Evolutionary conservation across 2,113 vertebrate genomes (phyloP), one percentile per base, ranked within the genome.

Genomic region (Phycodurus eques): DNA sequence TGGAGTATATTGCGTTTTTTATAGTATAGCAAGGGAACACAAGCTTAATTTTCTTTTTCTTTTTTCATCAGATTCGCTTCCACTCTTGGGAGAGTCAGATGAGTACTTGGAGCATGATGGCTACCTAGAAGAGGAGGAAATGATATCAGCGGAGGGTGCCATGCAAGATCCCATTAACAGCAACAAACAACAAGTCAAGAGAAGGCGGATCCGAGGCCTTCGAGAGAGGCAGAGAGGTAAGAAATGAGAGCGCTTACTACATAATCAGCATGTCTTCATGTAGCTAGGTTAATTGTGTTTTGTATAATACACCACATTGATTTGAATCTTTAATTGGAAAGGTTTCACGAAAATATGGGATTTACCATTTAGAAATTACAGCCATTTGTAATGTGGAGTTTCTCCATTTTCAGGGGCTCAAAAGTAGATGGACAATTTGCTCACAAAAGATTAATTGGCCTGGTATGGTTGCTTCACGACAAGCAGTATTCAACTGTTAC

Each of bases 221-320:
- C 91, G 93, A 67, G 95, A 96, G 82, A 88, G 95, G 39, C 95
- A 96, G 78, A 91, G 95, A 88, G 95, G 95, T 95, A 80, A 89
- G 85, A 22, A 60, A 60, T 15, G 13, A 31, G 9, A 11, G 56
- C n/a, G 3, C 27, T 33, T 60, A 54, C 19, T 2, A 54, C 53
- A n/a, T 15, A 17, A 51, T 51, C 15, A 15, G 46, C 9, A 9
- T 47, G 2, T 47, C 46, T 47, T 51, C 4, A 4, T 59, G 27
- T 31, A 22, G 53, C n/a, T 31, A 27, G 4, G 20, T n/a, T 8
- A 11, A 56, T 56, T 1, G 2, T 20, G 8, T n/a, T 54, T 54
- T n/a, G 5, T 49, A 7, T 1, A 19, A 8, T 54, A 54, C 51
- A 44, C 10, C 1, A 2, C 20, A 20, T 8, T n/a, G 51, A n/a